Evolutionary conservation across 2,888 invertebrate species (phyloP).

Genomic region (Hyalella azteca): DNA sequence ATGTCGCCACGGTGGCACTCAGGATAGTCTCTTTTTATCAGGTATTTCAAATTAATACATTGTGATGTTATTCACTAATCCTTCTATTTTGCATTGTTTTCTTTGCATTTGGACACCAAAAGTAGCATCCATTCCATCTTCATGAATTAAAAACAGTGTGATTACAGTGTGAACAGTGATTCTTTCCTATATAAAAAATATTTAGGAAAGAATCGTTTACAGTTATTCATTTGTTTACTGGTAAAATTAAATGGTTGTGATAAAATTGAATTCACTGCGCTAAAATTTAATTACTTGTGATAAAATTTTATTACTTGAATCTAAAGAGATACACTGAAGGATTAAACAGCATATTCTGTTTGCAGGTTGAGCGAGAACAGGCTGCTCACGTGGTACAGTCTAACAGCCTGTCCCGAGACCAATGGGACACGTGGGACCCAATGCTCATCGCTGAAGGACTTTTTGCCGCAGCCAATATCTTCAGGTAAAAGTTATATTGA

Average conservation of each 20-base stretch:
- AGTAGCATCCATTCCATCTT: too few species aligned
- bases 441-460: slow-evolving; percentile 95
- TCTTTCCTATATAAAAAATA: too few species aligned
- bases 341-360: not conserved
- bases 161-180: too few species aligned
- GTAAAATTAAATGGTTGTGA: too few species aligned
- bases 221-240: too few species aligned
- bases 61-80: slow-evolving; percentile 9
- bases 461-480: slow-evolving; percentile 98
- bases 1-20: slow-evolving; percentile 94
- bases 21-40: slow-evolving; percentile 93
- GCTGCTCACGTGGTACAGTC: slow-evolving; percentile 59
- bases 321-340: not conserved
- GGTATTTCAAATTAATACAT: slow-evolving; percentile 73
- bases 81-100: not conserved
- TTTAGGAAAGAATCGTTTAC: too few species aligned
- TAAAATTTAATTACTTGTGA: too few species aligned
- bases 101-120: not conserved
- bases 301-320: too few species aligned
- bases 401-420: slow-evolving; percentile 74
- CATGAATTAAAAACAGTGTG: not conserved
- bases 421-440: slow-evolving; percentile 99
- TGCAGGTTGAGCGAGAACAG: slow-evolving; percentile 77
- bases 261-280: too few species aligned
- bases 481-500: too few species aligned